Base-by-base conservation (phyloP, 2,888 invertebrate species). In the Sinelater perroti region DNA sequence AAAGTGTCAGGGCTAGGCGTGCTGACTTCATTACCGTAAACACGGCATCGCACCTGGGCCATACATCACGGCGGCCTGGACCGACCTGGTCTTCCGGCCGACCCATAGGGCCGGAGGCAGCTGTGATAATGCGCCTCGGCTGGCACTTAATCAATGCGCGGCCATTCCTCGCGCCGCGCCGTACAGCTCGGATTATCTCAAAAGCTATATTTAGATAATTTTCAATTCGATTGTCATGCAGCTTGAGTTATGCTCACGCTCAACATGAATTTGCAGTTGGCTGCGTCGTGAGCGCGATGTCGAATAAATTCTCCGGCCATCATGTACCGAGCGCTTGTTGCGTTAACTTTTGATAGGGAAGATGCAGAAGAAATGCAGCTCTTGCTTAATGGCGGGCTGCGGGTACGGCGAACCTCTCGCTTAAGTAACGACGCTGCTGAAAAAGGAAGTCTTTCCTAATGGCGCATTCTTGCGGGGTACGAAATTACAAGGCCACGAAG, bases 21-120 rank as follows among this genome's bases (percentile, higher is more conserved):
- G 72, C 72, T 73, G 72, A 73, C 74, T 74, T 74, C 72, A 73
- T 74, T 73, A 73, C 71, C 62, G 65, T 67, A 68, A 68, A 68
- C 67, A 67, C 66, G 60, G 63, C 59, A 66, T 70, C 68, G 67
- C 72, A 72, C 72, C 72, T 72, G 72, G 72, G 63, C 69, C 64
- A 70, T 71, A 72, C 67, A 72, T 71, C 71, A 72, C 66, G 60
- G 53, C 13, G 28, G 18, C 38, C 50, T 17, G 30, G 44, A 46
- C 51, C 16, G 47, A 58, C 56, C 58, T 45, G 50, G 50, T 62
- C 68, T 69, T 69, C 68, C 68, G 69, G 67, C 56, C 57, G 55
- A 49, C 62, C 63, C 60, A 60, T 63, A 61, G 64, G 66, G 60
- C 64, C 60, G 61, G 58, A 63, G 66, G 65, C 67, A 67, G 67